Percentiles rank a stretch among this genome's conserved stretches.
Conservation (phyloP, 2,113 vertebrate genomes). For the Lepidothrix coronata region DNA sequence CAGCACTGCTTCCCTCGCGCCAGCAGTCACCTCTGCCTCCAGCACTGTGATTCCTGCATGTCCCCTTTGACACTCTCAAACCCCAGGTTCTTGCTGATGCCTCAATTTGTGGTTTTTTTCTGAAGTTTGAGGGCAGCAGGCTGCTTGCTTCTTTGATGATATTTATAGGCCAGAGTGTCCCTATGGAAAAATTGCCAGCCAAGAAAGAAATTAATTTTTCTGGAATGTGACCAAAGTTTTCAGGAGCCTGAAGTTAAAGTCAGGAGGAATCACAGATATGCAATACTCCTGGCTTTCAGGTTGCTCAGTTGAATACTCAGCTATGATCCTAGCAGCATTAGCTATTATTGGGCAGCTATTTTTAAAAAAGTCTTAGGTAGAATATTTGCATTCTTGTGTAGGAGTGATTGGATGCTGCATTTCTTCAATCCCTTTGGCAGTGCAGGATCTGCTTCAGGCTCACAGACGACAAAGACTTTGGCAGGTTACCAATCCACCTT, state of each 20-base stretch:
- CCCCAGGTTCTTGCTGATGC: not conserved
- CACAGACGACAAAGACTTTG: not conserved
- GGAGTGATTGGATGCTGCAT: not conserved
- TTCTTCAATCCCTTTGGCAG: not conserved
- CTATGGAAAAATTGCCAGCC: not conserved
- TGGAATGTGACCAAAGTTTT: not conserved
- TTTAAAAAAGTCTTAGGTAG: not conserved
- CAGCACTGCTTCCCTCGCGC: not conserved
- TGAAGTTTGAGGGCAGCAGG: not conserved
- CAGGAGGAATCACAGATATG: not conserved
- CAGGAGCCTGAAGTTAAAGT: not conserved
- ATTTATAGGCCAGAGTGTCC: not conserved
- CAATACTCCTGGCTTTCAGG: not conserved
- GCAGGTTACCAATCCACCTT: not conserved
- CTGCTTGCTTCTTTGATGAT: not conserved
- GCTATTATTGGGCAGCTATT: not conserved
- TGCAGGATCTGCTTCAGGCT: not conserved
- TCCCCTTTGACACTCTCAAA: not conserved
- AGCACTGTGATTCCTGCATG: not conserved
- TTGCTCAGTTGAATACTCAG: not conserved
- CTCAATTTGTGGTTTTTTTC: not conserved
- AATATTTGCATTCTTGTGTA: not conserved
- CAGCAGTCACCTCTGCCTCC: not conserved
- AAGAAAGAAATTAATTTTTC: not conserved
- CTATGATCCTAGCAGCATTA: not conserved